Evolutionary conservation across 2,888 invertebrate species (phyloP), one percentile per base, ranked within the genome.

Genomic region (Nomada flava): DNA sequence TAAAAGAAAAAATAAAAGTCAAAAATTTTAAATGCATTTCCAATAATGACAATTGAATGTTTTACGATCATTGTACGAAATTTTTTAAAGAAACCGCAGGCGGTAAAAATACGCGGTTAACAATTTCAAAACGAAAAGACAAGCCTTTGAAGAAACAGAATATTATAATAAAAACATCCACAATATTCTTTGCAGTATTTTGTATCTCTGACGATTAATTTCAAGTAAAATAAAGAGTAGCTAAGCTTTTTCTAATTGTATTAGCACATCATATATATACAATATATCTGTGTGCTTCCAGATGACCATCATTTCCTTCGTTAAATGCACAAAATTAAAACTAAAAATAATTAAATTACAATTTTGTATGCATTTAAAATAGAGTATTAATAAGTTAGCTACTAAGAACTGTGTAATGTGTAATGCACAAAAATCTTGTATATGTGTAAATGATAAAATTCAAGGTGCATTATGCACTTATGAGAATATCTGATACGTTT

Each of bases 401-500:
- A 57, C 23, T 68, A 76, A 63, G 62, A 10, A 26, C 23, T 55
- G 52, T n/a, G 29, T 74, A 57, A 53, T 29, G 53, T 47, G 67
- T 62, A 55, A 68, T 36, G 36, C 36, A 18, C 18, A 53, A 53
- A 64, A 77, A 60, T 71, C 72, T 69, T 72, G 20, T 75, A 81
- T 47, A 55, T 69, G 69, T 69, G n/a, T 65, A 62, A 82, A 65
- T 55, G 44, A 71, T 70, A 44, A 68, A 50, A 74, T 67, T 26
- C 52, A 47, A 60, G 15, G 36, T 75, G 60, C 62, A 59, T 67
- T 67, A 36, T 50, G 44, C 42, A 72, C 63, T 81, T 78, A 59
- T 75, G 78, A 74, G 50, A 76, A 44, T 59, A 50, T 71, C 68
- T 68, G 67, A 50, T 5, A 60, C 67, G 71, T 77, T 62, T 70